Conservation (phyloP, 2,113 vertebrate genomes). For the Takifugu flavidus region DNA sequence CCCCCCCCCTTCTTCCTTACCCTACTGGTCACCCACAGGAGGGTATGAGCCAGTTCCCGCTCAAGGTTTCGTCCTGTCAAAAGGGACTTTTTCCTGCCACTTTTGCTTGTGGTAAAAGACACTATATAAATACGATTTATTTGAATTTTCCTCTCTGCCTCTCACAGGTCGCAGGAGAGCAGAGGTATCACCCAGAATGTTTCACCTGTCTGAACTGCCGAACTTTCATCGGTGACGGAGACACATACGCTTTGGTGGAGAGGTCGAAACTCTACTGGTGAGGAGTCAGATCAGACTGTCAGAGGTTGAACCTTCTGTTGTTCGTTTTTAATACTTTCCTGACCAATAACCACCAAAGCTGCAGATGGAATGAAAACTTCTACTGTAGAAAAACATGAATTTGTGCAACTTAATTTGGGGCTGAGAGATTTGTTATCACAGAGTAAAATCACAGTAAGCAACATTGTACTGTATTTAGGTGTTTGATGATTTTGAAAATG, state of each 20-base stretch:
- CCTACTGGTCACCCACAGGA: too few species aligned
- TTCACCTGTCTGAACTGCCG: constrained; percentile 91
- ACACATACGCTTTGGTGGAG: constrained; percentile 95
- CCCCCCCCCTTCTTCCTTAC: too few species aligned
- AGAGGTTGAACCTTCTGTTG: background rate
- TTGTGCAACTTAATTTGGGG: background rate
- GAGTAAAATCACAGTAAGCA: too few species aligned
- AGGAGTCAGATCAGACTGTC: constrained; percentile 25
- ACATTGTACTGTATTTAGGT: too few species aligned
- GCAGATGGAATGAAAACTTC: background rate
- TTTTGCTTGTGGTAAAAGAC: too few species aligned
- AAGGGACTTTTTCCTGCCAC: too few species aligned
- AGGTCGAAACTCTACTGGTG: constrained; percentile 98
- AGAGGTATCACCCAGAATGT: constrained; percentile 97
- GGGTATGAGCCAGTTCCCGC: too few species aligned
- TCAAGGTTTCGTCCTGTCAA: too few species aligned
- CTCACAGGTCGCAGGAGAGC: constrained; percentile 89
- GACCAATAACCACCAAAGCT: too few species aligned
- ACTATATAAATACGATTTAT: too few species aligned
- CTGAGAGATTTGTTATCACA: background rate
- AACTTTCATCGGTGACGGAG: constrained; percentile 92
- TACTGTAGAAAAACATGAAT: background rate
- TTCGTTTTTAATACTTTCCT: background rate
- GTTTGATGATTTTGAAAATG: too few species aligned
- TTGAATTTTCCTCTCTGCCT: background rate